Evolutionary conservation across 2,888 invertebrate species (phyloP), one percentile per base, ranked within the genome.

Genomic region (Nemapogon koenigi): DNA sequence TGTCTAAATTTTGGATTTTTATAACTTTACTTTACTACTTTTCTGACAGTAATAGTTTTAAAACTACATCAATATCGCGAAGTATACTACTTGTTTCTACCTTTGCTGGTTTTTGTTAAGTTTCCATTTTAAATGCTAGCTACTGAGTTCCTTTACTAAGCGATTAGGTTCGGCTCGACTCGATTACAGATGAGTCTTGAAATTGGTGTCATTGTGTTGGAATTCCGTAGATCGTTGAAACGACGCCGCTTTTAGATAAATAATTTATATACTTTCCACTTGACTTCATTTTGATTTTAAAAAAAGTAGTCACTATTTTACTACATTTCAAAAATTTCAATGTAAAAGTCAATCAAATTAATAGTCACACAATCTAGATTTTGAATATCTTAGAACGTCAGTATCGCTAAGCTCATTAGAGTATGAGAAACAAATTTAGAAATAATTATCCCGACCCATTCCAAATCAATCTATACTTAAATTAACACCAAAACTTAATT

Each of bases 401-500:
- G n/a, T n/a, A n/a, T n/a, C n/a, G n/a, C n/a, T n/a, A n/a, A n/a
- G n/a, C n/a, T n/a, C n/a, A n/a, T n/a, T n/a, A n/a, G n/a, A n/a
- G n/a, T n/a, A n/a, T n/a, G n/a, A n/a, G n/a, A n/a, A n/a, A n/a
- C n/a, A n/a, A n/a, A n/a, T n/a, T n/a, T n/a, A n/a, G n/a, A n/a
- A n/a, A n/a, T n/a, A n/a, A n/a, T n/a, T n/a, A n/a, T n/a, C n/a
- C 19, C 33, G 33, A 33, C 14, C 33, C 33, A 33, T 31, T 31
- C 31, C 31, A 31, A 31, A 31, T 33, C 33, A 33, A 33, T 19
- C 33, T 14, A 33, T n/a, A 11, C 19, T 13, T 13, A 19, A 58
- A 59, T 64, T 62, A 62, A 66, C 60, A 61, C 64, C 56, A 57
- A 60, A 62, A 65, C 58, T 54, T 62, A 67, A 68, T 70, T 68